A percentile compares a stretch with the other conserved stretches of the same genome.
phyloP scores from a whole-genome alignment of 2,113 vertebrate genomes.

The Dolichallabes microphthalmus region DNA sequence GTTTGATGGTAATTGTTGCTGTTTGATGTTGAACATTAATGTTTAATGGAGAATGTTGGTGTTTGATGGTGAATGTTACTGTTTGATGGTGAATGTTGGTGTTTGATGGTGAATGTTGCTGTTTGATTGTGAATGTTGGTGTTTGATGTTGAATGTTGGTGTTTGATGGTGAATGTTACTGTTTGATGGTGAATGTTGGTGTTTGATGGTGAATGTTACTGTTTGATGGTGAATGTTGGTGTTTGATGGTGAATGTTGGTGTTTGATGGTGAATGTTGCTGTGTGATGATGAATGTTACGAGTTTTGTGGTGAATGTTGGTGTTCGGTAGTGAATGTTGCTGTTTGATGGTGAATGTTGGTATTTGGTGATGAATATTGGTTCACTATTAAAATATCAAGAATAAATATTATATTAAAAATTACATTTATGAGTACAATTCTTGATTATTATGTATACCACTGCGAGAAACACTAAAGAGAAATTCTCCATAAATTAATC shows the following conservation, averaged over 20 bases:
- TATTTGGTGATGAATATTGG: background rate
- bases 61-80: background rate
- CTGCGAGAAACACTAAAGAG: background rate
- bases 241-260: background rate
- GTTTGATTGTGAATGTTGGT: too few species aligned
- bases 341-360: background rate
- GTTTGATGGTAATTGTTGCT: background rate
- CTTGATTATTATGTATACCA: background rate
- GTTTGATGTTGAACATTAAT: background rate
- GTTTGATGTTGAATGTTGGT: too few species aligned
- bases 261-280: background rate
- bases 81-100: background rate
- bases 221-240: background rate
- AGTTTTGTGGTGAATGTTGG: background rate
- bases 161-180: too few species aligned
- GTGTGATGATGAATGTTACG: background rate
- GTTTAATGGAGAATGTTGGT: background rate
- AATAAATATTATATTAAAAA: background rate
- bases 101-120: too few species aligned
- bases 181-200: too few species aligned
- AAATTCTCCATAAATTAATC: background rate
- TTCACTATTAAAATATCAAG: background rate
- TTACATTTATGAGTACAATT: background rate
- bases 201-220: too few species aligned
- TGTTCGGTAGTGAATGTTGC: background rate